phyloP scores from a whole-genome alignment of 2,888 invertebrate species.

The Eupithecia exiguata region DNA sequence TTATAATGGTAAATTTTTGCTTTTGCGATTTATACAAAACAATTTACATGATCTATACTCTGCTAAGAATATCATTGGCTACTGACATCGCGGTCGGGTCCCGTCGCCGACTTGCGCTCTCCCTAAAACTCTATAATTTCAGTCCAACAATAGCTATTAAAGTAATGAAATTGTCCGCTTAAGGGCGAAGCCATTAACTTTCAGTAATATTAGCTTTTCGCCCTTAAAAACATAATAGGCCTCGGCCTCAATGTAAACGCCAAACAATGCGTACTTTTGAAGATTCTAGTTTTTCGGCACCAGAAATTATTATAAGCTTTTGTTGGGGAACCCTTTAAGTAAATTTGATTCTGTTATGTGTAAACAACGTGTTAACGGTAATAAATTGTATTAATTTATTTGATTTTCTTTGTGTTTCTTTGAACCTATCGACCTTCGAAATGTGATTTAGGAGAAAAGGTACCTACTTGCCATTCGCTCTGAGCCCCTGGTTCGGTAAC shows the following conservation, averaged over 20 bases:
- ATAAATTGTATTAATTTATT: neutral
- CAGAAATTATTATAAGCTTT: slow-evolving; percentile 21
- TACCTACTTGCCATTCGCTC: neutral
- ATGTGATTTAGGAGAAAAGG: neutral
- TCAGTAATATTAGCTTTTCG: slow-evolving; percentile 39
- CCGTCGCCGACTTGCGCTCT: slow-evolving; percentile 5
- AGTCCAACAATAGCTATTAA: slow-evolving; percentile 36
- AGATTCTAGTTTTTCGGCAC: slow-evolving; percentile 27
- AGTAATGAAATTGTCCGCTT: slow-evolving; percentile 42
- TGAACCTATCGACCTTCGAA: neutral
- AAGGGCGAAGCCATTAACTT: slow-evolving; percentile 39
- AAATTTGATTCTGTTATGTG: slow-evolving; percentile 12
- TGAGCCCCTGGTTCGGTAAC: too few species aligned
- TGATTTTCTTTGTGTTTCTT: neutral
- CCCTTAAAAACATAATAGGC: slow-evolving; percentile 40
- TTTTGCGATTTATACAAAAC: neutral
- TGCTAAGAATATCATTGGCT: neutral
- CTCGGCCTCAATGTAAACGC: slow-evolving; percentile 33
- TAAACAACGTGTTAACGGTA: neutral
- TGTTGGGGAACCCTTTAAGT: slow-evolving; percentile 9
- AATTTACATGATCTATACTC: neutral
- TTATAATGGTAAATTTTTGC: too few species aligned
- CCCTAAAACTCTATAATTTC: slow-evolving; percentile 31
- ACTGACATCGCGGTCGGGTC: neutral
- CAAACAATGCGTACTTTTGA: slow-evolving; percentile 34